Evolutionary conservation across 2,888 invertebrate genomes (phyloP), one percentile per base, ranked within the genome.

Genomic region (Polydrusus cervinus): DNA sequence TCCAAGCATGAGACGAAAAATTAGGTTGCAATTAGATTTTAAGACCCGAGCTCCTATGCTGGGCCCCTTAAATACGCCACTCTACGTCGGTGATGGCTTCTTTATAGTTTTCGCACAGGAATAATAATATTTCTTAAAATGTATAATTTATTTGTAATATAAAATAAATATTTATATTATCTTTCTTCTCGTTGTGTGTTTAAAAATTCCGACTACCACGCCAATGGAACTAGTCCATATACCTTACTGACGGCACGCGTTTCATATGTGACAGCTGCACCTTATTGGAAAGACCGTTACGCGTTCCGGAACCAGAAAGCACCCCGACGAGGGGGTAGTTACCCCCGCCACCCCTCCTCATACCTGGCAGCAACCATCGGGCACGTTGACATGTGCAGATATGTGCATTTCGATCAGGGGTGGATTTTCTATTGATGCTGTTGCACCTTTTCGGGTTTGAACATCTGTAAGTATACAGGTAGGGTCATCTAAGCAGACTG

Each of bases 271-370:
- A 81, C 82, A 82, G 82, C 82, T 82, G 82, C 80, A 77, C 71
- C 71, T 77, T 78, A 78, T 78, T 79, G 75, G 78, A 80, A 80
- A 80, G 81, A 81, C 82, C 82, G 82, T 82, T 82, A 82, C 80
- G 77, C 78, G 75, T 78, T 77, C 78, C 78, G 80, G 78, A 78
- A 80, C 78, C 71, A 71, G 77, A 78, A 76, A 78, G 78, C 78
- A 76, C 78, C 79, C 79, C 78, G 72, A 60, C 75, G 75, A 77
- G 51, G 71, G 73, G 77, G 73, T 66, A 53, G 57, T 53, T 66
- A 51, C 51, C 70, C 73, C 71, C 78, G 71, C 74, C 73, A 51
- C 76, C 78, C 79, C 77, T 78, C 79, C 72, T 71, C 78, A 71
- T 81, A 79, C 81, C 81, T 81, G 80, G 80, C 75, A 73, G 74